Base-by-base conservation (phyloP, 2,113 vertebrate species). In the Maccullochella peelii region DNA sequence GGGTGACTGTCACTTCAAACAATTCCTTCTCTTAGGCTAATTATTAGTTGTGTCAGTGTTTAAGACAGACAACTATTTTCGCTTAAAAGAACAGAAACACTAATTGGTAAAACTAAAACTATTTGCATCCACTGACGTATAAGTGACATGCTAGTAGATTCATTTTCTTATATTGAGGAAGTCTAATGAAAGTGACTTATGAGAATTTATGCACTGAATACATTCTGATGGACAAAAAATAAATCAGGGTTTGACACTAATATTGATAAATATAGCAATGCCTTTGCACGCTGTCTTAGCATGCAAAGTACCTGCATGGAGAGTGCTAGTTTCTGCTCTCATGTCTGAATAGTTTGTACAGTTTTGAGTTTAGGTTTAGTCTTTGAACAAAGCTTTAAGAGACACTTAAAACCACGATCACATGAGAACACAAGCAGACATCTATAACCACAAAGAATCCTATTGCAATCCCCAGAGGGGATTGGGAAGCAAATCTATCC, bases 1-100 rank as follows among this genome's bases (percentile, higher is more conserved):
- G 69, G 75, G 87, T 80, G 70, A 38, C 82, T 85, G 86, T 73
- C 83, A 86, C 54, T 52, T 23, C 57, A 38, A 57, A 63, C 82
- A 30, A 63, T 83, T 76, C 27, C 69, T 72, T 80, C 63, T 79
- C n/a, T 69, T 25, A 9, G 75, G 71, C 70, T 87, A 86, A 90
- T 90, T 87, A 87, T 83, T 81, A 65, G 72, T 69, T 63, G 42
- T 86, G 75, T 88, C 74, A 71, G 44, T 83, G 72, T 91, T 84
- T 84, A 74, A 86, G 77, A 84, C 62, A 33, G 27, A 55, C n/a
- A n/a, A 71, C 49, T 84, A 44, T 70, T 88, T 83, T 72, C 5
- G 14, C 61, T 73, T 49, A 68, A 59, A 77, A 84, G 79, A 83
- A 83, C 61, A 57, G 42, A 63, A 44, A 20, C 42, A 12, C 67